These are phyloP conservation scores for Lepilemur septentrionalis DNA, from an alignment of 2,797 vertebrate species.

Conservation along the genomic window DNA sequence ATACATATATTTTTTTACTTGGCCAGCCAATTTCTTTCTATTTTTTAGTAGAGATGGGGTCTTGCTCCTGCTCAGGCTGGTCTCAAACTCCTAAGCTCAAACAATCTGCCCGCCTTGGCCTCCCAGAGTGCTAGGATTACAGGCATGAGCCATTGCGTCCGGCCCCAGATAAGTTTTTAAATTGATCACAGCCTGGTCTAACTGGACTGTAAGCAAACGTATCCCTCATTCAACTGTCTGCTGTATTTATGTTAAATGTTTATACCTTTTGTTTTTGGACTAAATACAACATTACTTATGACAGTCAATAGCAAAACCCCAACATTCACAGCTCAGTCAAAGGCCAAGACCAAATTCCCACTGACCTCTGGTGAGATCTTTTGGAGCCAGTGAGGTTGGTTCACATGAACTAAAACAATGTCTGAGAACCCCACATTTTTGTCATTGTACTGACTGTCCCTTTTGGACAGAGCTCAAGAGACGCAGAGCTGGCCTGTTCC, in stretches of 20 bases:
- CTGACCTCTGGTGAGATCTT: neutral
- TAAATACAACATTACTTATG: neutral
- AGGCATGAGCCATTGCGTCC: too few relatives aligned
- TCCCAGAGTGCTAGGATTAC: too few relatives aligned
- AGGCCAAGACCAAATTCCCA: neutral
- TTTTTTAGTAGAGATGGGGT: too few relatives aligned
- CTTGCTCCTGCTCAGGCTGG: too few relatives aligned
- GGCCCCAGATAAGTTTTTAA: neutral
- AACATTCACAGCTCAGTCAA: neutral
- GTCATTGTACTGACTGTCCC: neutral
- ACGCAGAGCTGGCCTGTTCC: neutral
- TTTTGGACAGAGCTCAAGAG: neutral
- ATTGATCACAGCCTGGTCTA: neutral
- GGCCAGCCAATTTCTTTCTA: too few relatives aligned
- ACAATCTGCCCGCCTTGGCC: too few relatives aligned
- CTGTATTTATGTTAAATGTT: neutral
- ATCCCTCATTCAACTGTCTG: neutral
- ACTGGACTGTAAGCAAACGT: neutral
- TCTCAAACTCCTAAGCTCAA: too few relatives aligned
- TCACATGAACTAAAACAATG: neutral
- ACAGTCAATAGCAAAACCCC: neutral
- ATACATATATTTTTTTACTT: too few relatives aligned
- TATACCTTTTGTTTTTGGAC: conserved; percentile 25
- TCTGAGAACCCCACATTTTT: neutral
- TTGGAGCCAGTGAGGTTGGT: neutral